phyloP scores from a whole-genome alignment of 2,113 vertebrate species.

The Gila orcuttii region DNA sequence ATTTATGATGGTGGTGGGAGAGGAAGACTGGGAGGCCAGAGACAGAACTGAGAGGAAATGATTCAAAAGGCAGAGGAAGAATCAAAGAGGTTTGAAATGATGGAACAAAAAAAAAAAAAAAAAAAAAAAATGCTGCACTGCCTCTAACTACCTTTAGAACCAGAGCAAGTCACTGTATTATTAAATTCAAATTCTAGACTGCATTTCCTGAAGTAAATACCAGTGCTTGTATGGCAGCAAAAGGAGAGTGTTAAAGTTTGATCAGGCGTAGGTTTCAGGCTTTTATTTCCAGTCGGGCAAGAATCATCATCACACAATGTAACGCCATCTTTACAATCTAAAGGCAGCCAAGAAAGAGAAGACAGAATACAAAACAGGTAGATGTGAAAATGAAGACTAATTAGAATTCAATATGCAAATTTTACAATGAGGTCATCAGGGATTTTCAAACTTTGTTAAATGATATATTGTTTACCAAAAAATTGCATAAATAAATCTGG shows the following conservation, averaged over 20 bases:
- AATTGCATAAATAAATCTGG: neutral
- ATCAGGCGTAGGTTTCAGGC: neutral
- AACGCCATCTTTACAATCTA: neutral
- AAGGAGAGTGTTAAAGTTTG: neutral
- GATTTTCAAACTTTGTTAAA: neutral
- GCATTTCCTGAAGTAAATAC: neutral
- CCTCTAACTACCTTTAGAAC: slow-evolving; percentile 25
- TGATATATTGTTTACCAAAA: neutral
- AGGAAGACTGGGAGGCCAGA: slow-evolving; percentile 50
- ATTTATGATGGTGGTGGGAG: slow-evolving; percentile 56
- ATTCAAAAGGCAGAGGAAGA: slow-evolving; percentile 52
- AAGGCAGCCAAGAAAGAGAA: no score
- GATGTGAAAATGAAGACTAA: neutral
- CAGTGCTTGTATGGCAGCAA: neutral
- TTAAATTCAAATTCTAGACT: neutral
- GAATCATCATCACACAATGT: neutral
- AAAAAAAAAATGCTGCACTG: slow-evolving; percentile 46
- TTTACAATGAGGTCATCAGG: neutral
- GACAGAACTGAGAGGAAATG: slow-evolving; percentile 55
- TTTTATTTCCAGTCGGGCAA: neutral
- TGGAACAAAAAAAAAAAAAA: slow-evolving; percentile 37
- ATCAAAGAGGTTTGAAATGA: slow-evolving; percentile 56
- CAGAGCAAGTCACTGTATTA: slow-evolving; percentile 21
- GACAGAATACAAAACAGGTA: neutral
- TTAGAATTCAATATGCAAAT: neutral